Conservation (phyloP, 2,797 vertebrate genomes). For the Rhabdophis nuchalis region DNA sequence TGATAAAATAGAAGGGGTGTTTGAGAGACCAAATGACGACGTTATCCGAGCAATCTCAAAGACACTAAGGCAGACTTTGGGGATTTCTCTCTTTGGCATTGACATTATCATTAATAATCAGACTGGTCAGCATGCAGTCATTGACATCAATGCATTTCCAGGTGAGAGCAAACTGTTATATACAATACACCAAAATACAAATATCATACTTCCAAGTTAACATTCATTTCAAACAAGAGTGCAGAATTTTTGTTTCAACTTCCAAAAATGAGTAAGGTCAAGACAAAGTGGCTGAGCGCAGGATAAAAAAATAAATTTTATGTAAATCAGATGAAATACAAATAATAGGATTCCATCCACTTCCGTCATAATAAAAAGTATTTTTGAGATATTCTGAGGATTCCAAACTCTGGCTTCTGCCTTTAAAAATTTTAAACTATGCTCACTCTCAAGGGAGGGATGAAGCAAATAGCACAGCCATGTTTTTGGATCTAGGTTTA, state of each 20-base stretch:
- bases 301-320: not conserved
- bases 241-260: not conserved
- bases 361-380: not conserved
- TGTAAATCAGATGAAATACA: not conserved
- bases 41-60: constrained; percentile 91
- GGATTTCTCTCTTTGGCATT: constrained; percentile 94
- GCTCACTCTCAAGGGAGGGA: not conserved
- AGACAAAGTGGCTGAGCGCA: not conserved
- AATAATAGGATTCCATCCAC: not conserved
- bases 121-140: constrained; percentile 93
- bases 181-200: not conserved
- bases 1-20: constrained; percentile 92
- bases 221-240: not conserved
- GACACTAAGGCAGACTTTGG: constrained; percentile 84
- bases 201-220: not conserved
- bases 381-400: not conserved
- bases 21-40: constrained; percentile 85
- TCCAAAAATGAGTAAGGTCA: not conserved
- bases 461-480: not conserved
- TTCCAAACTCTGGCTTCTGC: not conserved
- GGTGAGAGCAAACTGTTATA: constrained; percentile 69
- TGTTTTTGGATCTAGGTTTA: not conserved
- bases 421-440: not conserved
- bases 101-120: constrained; percentile 98
- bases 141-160: constrained; percentile 97